Percentiles rank a stretch among this genome's conserved stretches.
These are phyloP conservation scores for Orchestes rusci DNA, from an alignment of 2,888 invertebrate species.

Conservation along the genomic window DNA sequence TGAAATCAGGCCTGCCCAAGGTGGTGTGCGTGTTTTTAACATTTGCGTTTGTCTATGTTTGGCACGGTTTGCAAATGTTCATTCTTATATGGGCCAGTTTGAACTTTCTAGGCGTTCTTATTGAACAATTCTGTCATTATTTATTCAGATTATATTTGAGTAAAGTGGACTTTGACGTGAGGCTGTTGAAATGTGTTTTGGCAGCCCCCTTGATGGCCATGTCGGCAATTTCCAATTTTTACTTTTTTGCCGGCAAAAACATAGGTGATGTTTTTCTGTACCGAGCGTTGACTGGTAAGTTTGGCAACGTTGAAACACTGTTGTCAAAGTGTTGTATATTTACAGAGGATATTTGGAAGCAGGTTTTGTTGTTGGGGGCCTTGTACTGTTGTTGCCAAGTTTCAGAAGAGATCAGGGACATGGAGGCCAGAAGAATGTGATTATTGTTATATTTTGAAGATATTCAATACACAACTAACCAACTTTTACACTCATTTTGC, in stretches of 20 bases:
- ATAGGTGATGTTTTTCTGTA: conserved; percentile 66
- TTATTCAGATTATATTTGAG: conserved; percentile 47
- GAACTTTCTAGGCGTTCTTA: conserved; percentile 73
- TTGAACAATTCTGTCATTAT: conserved; percentile 64
- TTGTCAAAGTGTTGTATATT: conserved; percentile 16
- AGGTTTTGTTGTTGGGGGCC: conserved; percentile 40
- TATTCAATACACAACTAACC: too few relatives aligned
- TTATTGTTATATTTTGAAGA: too few relatives aligned
- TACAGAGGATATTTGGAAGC: conserved; percentile 38
- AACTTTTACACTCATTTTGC: too few relatives aligned
- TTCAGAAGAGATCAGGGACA: conserved; percentile 44
- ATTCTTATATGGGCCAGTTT: conserved; percentile 80
- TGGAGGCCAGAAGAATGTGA: conserved; percentile 24
- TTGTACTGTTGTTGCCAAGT: conserved; percentile 53
- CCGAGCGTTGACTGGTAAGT: conserved; percentile 50
- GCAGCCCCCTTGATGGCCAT: conserved; percentile 65
- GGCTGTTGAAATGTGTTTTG: conserved; percentile 60
- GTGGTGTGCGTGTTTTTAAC: conserved; percentile 65
- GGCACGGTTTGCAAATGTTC: conserved; percentile 78
- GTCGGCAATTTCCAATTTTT: conserved; percentile 81
- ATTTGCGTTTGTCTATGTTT: conserved; percentile 79
- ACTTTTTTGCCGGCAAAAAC: conserved; percentile 71
- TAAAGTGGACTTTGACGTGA: conserved; percentile 42
- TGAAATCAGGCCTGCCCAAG: conserved; percentile 47
- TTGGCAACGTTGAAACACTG: not conserved